phyloP scores from a whole-genome alignment of 2,113 vertebrate genomes.

The Sarotherodon lohbergeri region DNA sequence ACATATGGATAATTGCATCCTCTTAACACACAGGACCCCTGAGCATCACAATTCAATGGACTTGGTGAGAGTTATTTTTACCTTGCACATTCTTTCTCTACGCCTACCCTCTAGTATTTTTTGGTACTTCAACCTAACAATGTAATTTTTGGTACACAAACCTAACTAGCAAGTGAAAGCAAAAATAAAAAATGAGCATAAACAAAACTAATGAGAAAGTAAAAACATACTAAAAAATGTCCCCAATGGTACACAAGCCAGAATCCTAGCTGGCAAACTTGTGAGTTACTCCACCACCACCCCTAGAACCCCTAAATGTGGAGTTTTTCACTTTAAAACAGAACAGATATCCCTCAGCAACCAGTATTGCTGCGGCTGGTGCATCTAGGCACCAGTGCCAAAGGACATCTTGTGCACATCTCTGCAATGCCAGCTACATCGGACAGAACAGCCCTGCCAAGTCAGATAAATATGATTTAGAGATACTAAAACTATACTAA shows the following conservation, averaged over 20 bases:
- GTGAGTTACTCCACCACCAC: not conserved
- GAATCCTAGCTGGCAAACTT: not conserved
- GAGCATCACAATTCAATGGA: not conserved
- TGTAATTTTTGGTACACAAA: not conserved
- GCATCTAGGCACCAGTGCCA: not conserved
- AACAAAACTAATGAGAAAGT: not conserved
- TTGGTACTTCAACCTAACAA: not conserved
- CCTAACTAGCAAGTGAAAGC: not conserved
- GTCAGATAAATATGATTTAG: not conserved
- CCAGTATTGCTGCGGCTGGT: not conserved
- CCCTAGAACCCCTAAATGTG: not conserved
- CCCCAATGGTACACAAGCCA: not conserved
- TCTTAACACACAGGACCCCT: not conserved
- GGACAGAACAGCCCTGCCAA: not conserved
- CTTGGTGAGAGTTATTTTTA: not conserved
- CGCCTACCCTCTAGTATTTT: not conserved
- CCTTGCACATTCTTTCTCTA: not conserved
- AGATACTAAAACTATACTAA: not conserved
- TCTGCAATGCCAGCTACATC: not conserved
- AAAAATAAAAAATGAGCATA: not conserved
- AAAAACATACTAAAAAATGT: not conserved
- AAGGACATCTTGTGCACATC: not conserved
- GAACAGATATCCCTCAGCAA: not conserved
- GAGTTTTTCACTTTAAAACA: not conserved
- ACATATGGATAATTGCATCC: not conserved